A percentile compares a stretch with the other conserved stretches of the same genome.
phyloP scores from a whole-genome alignment of 2,797 vertebrate species.

The Spinus olivaceus region DNA sequence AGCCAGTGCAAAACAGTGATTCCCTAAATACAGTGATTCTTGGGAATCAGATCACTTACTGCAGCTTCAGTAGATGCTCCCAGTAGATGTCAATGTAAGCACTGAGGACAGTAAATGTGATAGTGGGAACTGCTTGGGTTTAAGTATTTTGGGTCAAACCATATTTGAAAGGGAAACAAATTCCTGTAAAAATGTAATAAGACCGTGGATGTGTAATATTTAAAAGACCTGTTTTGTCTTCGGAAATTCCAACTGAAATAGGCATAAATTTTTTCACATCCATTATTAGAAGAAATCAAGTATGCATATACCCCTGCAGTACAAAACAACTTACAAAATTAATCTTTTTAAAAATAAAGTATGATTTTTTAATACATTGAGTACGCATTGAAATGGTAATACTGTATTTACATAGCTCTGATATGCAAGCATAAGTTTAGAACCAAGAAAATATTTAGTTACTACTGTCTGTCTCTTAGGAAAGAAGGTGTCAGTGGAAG shows the following conservation, averaged over 20 bases:
- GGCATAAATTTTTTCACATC: not conserved
- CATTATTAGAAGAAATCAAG: not conserved
- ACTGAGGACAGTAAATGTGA: not conserved
- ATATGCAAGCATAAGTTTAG: not conserved
- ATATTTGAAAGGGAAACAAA: not conserved
- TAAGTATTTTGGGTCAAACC: not conserved
- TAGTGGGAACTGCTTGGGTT: not conserved
- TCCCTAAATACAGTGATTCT: not conserved
- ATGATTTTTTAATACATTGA: not conserved
- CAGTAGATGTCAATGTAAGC: not conserved
- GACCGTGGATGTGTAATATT: not conserved
- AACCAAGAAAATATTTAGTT: not conserved
- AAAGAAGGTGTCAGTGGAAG: conserved; percentile 66
- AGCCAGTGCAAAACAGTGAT: not conserved
- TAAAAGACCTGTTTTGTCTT: not conserved
- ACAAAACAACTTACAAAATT: not conserved
- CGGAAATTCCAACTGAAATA: not conserved
- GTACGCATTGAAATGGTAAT: not conserved
- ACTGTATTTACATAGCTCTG: not conserved
- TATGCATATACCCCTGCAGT: not conserved
- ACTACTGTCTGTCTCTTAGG: conserved; percentile 53
- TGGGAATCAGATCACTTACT: not conserved
- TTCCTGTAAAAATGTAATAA: not conserved
- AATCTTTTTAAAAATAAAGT: not conserved
- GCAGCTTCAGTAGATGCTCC: not conserved